Evolutionary conservation across 2,888 invertebrate genomes (phyloP).

Genomic region (Drosophila buzzatii): DNA sequence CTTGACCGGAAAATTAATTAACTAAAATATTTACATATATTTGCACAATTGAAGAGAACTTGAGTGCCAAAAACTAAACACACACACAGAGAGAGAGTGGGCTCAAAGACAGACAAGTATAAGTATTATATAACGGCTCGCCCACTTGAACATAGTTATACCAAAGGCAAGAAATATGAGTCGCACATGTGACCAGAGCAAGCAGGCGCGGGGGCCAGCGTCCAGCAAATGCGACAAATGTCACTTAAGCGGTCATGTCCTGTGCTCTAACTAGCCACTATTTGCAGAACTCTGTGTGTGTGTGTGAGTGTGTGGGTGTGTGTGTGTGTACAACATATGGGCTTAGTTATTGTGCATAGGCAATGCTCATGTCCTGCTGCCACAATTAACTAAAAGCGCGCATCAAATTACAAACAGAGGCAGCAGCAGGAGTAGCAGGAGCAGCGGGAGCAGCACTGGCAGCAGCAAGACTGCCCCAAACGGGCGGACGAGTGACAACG

Average conservation of each 20-base stretch:
- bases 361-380: conserved; percentile 75
- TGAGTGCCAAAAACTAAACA: conserved; percentile 32
- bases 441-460: neutral
- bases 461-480: conserved; percentile 40
- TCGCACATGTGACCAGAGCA: conserved; percentile 34
- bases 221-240: conserved; percentile 63
- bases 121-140: conserved; percentile 10
- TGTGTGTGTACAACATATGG: conserved; percentile 46
- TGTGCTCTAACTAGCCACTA: conserved; percentile 40
- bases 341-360: conserved; percentile 71
- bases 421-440: conserved; percentile 18
- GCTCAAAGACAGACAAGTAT: conserved; percentile 1
- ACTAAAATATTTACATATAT: conserved; percentile 66
- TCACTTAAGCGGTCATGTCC: conserved; percentile 64
- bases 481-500: conserved; percentile 60
- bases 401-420: conserved; percentile 75
- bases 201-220: conserved; percentile 26
- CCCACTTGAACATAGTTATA: conserved; percentile 48
- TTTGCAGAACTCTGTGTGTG: conserved; percentile 29
- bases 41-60: conserved; percentile 34
- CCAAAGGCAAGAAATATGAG: conserved; percentile 55
- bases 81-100: neutral
- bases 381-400: conserved; percentile 81
- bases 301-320: conserved; percentile 27
- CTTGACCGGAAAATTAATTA: conserved; percentile 77